These are phyloP conservation scores for Cantharis rufa DNA, from an alignment of 2,888 invertebrate species.

Conservation along the genomic window DNA sequence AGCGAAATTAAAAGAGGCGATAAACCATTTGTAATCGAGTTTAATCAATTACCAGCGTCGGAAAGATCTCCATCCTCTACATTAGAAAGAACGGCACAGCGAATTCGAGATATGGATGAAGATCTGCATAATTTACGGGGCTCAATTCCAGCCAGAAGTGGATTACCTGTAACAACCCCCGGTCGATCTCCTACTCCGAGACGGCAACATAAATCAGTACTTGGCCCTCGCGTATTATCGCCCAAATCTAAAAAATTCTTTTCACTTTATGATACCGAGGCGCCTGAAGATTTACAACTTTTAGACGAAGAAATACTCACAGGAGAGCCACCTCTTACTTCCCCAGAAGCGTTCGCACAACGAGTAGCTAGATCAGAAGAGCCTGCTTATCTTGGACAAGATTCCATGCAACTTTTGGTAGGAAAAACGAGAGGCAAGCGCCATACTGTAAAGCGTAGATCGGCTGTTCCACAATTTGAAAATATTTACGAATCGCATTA, in stretches of 20 bases:
- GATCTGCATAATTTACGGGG: conserved; percentile 10
- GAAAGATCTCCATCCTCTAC: conserved; percentile 8
- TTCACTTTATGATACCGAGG: neutral
- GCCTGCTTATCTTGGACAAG: neutral
- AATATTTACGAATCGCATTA: neutral
- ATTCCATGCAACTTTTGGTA: neutral
- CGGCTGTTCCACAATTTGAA: neutral
- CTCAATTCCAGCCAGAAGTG: conserved; percentile 29
- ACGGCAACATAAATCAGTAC: neutral
- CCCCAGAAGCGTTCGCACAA: neutral
- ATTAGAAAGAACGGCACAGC: conserved; percentile 6
- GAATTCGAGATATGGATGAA: conserved; percentile 13
- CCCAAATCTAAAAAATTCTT: neutral
- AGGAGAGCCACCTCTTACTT: neutral
- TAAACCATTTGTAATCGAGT: conserved; percentile 3
- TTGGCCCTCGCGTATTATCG: neutral
- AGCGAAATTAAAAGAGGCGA: neutral
- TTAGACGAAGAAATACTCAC: neutral
- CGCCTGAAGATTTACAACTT: neutral
- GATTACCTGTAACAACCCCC: conserved; percentile 34
- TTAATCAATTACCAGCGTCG: neutral
- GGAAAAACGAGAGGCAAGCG: neutral
- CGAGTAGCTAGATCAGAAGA: neutral
- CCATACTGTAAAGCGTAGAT: neutral
- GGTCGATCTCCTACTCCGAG: conserved; percentile 26